Percentiles rank a stretch among this genome's conserved stretches.
phyloP scores from a whole-genome alignment of 2,888 invertebrate genomes.

The Dynastes tityus region DNA sequence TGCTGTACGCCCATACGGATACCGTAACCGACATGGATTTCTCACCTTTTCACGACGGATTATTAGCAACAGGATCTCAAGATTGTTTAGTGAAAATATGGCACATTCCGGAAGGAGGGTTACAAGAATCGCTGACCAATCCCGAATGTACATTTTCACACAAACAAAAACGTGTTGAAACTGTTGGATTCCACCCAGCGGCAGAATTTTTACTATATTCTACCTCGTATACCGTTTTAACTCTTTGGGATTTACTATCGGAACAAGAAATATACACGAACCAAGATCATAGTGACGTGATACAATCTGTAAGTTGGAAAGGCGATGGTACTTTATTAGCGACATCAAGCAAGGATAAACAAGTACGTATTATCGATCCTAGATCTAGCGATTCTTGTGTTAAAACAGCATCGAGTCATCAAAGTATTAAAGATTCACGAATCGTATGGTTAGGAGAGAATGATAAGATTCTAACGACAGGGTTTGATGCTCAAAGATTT shows the following conservation, averaged over 20 bases:
- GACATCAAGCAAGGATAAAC: constrained; percentile 94
- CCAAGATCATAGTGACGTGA: constrained; percentile 83
- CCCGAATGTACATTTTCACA: constrained; percentile 88
- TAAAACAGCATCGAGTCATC: constrained; percentile 83
- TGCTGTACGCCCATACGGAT: constrained; percentile 89
- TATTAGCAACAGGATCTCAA: constrained; percentile 92
- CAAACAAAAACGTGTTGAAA: constrained; percentile 89
- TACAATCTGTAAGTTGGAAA: constrained; percentile 93
- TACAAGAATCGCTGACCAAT: constrained; percentile 82
- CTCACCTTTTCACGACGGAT: constrained; percentile 95
- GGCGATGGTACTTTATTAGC: constrained; percentile 87
- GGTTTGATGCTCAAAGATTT: constrained; percentile 89
- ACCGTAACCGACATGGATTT: constrained; percentile 96
- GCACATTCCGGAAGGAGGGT: constrained; percentile 88
- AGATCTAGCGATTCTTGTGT: constrained; percentile 77
- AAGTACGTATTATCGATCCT: constrained; percentile 89
- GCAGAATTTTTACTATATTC: constrained; percentile 92
- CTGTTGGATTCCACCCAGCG: constrained; percentile 92
- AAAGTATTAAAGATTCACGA: constrained; percentile 92
- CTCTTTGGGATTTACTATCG: constrained; percentile 89
- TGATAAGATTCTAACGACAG: constrained; percentile 89
- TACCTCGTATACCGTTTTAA: constrained; percentile 85
- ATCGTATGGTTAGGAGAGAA: constrained; percentile 93
- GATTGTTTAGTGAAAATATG: constrained; percentile 92
- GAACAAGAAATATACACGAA: constrained; percentile 87